These are phyloP conservation scores for Anabas testudineus DNA, from an alignment of 2,797 vertebrate species.

Conservation along the genomic window DNA sequence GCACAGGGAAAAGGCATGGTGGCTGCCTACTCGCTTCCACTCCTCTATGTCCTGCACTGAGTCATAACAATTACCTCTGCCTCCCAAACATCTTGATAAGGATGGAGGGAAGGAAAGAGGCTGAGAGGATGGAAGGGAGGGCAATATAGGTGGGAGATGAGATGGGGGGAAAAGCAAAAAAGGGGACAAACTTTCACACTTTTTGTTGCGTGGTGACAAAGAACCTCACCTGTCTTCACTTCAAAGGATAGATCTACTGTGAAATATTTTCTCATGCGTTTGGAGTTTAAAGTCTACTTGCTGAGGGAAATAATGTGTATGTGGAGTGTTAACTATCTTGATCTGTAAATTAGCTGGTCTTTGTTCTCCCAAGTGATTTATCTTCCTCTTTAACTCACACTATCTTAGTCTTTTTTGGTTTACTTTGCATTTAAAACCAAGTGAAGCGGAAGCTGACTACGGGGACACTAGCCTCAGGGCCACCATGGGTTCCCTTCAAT, in stretches of 20 bases:
- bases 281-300: background rate
- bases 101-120: slow-evolving; percentile 49
- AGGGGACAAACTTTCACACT: background rate
- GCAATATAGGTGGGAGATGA: slow-evolving; percentile 47
- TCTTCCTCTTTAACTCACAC: slow-evolving; percentile 22
- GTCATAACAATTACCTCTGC: slow-evolving; percentile 92
- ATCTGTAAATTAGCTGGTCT: background rate
- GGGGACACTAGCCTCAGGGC: slow-evolving; percentile 61
- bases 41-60: slow-evolving; percentile 85
- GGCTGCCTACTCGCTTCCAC: slow-evolving; percentile 81
- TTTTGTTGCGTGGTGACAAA: slow-evolving; percentile 27
- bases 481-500: slow-evolving; percentile 33
- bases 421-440: slow-evolving; percentile 68
- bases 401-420: slow-evolving; percentile 22
- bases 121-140: slow-evolving; percentile 36
- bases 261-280: background rate
- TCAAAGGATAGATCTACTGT: background rate
- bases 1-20: slow-evolving; percentile 73
- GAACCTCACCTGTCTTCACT: slow-evolving; percentile 1
- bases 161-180: too few relatives aligned
- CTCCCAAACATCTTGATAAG: slow-evolving; percentile 93
- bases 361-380: too few relatives aligned
- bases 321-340: background rate
- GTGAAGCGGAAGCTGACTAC: slow-evolving; percentile 78
- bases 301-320: background rate